Conservation (phyloP, 2,797 vertebrate species). For the Alauda arvensis region DNA sequence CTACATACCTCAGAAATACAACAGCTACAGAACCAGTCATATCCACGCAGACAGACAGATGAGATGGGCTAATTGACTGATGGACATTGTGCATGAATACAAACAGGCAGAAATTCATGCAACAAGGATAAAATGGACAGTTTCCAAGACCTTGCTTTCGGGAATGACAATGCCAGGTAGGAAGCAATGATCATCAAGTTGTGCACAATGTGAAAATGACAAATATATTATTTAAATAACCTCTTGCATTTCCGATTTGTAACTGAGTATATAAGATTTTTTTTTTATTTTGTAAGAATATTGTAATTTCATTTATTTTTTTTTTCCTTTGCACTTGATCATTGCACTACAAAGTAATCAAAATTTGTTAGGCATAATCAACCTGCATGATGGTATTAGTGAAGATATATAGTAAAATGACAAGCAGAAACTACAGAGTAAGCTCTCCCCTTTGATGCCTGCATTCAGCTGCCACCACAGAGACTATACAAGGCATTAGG, state of each 20-base stretch:
- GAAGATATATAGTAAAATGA: neutral
- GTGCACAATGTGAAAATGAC: neutral
- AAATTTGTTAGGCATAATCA: neutral
- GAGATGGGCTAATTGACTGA: constrained; percentile 21
- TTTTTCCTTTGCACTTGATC: neutral
- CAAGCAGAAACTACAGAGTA: neutral
- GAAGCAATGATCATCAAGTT: neutral
- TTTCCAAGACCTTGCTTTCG: neutral
- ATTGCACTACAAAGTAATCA: neutral
- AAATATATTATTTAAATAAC: neutral
- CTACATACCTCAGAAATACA: constrained; percentile 54
- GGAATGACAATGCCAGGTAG: neutral
- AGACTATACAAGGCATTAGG: neutral
- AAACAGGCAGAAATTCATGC: constrained; percentile 10
- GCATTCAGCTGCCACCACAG: neutral
- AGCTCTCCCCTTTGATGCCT: neutral
- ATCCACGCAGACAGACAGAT: neutral
- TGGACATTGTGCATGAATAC: neutral
- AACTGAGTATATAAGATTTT: neutral
- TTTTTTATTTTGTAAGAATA: neutral
- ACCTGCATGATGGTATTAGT: neutral
- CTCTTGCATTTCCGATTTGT: neutral
- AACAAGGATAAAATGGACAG: neutral
- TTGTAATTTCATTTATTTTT: neutral
- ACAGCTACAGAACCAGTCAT: neutral